Evolutionary conservation across 2,888 invertebrate genomes (phyloP), one percentile per base, ranked within the genome.

Genomic region (Nemapogon koenigi): DNA sequence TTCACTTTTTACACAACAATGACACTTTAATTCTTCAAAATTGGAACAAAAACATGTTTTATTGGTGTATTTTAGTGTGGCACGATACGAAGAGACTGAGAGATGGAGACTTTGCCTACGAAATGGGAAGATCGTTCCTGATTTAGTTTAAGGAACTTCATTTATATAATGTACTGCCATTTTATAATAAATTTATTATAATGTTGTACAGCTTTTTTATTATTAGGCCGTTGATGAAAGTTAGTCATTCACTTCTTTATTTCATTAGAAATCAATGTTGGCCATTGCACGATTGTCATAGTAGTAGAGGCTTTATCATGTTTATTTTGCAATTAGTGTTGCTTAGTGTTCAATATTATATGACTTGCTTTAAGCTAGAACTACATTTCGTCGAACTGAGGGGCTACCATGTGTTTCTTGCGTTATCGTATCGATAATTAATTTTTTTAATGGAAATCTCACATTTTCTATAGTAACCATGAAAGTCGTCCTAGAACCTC

Each of bases 181-280:
- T 18, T 22, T 15, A 17, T 14, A 22, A 41, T 42, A 43, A 46
- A 25, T 36, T 46, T 50, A 57, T 46, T 55, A 48, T 51, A 45
- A 50, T 53, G 49, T 57, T 55, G 53, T 55, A 59, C 56, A 57
- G 70, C 72, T 73, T 75, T 28, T 61, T 59, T 51, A 60, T 62
- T 60, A 72, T 22, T 22, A 22, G 4, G 4, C 22, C 6, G 22
- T 22, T 7, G 11, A 28, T 7, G 11, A 28, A 28, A 18, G 26
- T 41, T 49, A 48, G 75, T 76, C 76, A 75, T 78, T 78, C 76
- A 78, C 76, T 78, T 78, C 76, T 76, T 71, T 71, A n/a, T 72
- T 62, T 53, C 15, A 33, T 19, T n/a, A n/a, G n/a, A n/a, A n/a
- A n/a, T n/a, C n/a, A n/a, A n/a, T n/a, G n/a, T n/a, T n/a, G n/a